Conservation (phyloP, 2,888 invertebrate species). For the Drosophila lacicola region DNA sequence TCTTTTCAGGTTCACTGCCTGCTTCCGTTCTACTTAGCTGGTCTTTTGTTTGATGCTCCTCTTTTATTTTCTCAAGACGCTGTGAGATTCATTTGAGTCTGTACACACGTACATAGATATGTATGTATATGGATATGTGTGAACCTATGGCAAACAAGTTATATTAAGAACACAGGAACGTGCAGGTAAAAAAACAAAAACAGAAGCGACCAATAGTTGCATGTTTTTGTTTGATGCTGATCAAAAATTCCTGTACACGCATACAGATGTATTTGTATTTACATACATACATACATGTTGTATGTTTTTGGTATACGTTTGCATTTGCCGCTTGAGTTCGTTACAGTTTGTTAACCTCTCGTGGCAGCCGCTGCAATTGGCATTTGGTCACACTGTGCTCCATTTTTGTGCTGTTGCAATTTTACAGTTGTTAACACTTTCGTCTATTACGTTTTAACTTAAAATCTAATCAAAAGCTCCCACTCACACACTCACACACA, state of each 20-base stretch:
- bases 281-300: background rate
- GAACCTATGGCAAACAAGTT: slow-evolving; percentile 36
- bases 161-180: slow-evolving; percentile 10
- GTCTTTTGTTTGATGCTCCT: slow-evolving; percentile 63
- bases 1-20: slow-evolving; percentile 74
- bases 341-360: slow-evolving; percentile 72
- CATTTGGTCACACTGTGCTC: slow-evolving; percentile 44
- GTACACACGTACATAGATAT: background rate
- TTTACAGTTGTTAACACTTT: slow-evolving; percentile 54
- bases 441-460: slow-evolving; percentile 56
- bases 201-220: slow-evolving; percentile 35
- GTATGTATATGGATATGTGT: slow-evolving; percentile 1
- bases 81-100: slow-evolving; percentile 45
- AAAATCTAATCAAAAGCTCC: slow-evolving; percentile 31
- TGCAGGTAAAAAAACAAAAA: slow-evolving; percentile 32
- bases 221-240: slow-evolving; percentile 19
- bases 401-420: slow-evolving; percentile 15
- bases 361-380: slow-evolving; percentile 37
- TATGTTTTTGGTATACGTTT: slow-evolving; percentile 36
- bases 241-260: slow-evolving; percentile 42
- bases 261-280: background rate
- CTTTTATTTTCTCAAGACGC: slow-evolving; percentile 46
- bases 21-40: slow-evolving; percentile 74
- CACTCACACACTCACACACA: slow-evolving; percentile 14
- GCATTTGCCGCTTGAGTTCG: slow-evolving; percentile 66